Evolutionary conservation across 2,113 vertebrate genomes (phyloP).

Genomic region (Malurus cyaneus): DNA sequence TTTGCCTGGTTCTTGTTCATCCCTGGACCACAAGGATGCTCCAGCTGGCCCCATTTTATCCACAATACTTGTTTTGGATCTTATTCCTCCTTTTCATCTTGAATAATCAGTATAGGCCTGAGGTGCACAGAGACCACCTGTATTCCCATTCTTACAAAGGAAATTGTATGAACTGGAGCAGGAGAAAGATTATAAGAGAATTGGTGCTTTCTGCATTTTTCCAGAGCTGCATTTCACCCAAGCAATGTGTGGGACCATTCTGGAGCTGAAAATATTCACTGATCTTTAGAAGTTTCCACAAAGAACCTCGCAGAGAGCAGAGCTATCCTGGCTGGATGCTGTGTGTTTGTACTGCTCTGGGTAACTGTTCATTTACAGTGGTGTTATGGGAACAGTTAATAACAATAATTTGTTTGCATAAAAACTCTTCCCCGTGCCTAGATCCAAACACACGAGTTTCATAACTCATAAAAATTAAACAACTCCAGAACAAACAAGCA

Average conservation of each 20-base stretch:
- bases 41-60: neutral
- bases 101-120: neutral
- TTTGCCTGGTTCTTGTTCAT: neutral
- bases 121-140: neutral
- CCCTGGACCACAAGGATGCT: neutral
- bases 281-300: neutral
- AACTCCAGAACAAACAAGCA: neutral
- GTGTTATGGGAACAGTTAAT: conserved; percentile 20
- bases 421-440: neutral
- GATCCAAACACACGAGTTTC: neutral
- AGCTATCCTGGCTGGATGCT: neutral
- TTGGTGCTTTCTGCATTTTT: neutral
- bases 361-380: neutral
- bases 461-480: conserved; percentile 21
- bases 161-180: neutral
- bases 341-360: neutral
- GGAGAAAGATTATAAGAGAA: neutral
- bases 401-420: conserved; percentile 26
- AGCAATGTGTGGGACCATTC: neutral
- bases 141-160: neutral
- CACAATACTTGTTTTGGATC: neutral
- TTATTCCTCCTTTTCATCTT: neutral
- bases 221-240: neutral
- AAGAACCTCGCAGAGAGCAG: neutral
- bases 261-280: neutral